A percentile compares a stretch with the other conserved stretches of the same genome.
Conservation (phyloP, 2,113 vertebrate genomes). For the Agelaius tricolor region DNA sequence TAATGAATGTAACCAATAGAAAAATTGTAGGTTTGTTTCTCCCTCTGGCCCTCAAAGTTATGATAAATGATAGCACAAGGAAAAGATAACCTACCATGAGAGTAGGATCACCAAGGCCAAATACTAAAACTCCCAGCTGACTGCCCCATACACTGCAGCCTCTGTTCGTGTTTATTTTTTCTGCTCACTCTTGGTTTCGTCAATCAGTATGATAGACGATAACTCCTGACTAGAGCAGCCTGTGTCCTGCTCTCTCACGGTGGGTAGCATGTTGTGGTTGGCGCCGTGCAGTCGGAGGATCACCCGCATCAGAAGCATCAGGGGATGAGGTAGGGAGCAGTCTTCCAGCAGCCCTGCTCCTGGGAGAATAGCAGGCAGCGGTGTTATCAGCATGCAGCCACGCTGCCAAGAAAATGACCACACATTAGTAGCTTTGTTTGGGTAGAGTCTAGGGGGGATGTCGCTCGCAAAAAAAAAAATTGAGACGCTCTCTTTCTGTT, state of each 20-base stretch:
- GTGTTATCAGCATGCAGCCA: constrained; percentile 85
- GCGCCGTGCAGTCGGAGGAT: constrained; percentile 96
- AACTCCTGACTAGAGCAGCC: constrained; percentile 88
- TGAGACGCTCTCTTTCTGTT: constrained; percentile 79
- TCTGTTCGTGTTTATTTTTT: constrained; percentile 98
- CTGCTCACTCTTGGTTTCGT: constrained; percentile 93
- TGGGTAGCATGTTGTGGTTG: constrained; percentile 92
- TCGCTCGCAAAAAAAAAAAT: constrained; percentile 66
- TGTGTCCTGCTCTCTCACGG: constrained; percentile 92
- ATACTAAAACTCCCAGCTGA: constrained; percentile 99
- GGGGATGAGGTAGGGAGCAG: constrained; percentile 84
- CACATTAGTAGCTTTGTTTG: constrained; percentile 93
- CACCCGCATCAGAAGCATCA: constrained; percentile 85
- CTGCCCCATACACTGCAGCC: constrained; percentile 92
- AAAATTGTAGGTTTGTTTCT: constrained; percentile 79
- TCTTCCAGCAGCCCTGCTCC: constrained; percentile 82
- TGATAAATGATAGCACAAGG: constrained; percentile 97
- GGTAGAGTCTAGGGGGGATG: constrained; percentile 80
- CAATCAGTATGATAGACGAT: constrained; percentile 96
- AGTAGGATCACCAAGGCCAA: constrained; percentile 94
- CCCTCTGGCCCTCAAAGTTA: constrained; percentile 83
- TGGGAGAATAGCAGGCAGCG: constrained; percentile 82
- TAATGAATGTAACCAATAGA: constrained; percentile 81
- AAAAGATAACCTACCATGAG: constrained; percentile 97
- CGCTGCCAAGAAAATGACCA: constrained; percentile 83